Conservation (phyloP, 2,797 vertebrate genomes). For the Aldrovandia affinis region DNA sequence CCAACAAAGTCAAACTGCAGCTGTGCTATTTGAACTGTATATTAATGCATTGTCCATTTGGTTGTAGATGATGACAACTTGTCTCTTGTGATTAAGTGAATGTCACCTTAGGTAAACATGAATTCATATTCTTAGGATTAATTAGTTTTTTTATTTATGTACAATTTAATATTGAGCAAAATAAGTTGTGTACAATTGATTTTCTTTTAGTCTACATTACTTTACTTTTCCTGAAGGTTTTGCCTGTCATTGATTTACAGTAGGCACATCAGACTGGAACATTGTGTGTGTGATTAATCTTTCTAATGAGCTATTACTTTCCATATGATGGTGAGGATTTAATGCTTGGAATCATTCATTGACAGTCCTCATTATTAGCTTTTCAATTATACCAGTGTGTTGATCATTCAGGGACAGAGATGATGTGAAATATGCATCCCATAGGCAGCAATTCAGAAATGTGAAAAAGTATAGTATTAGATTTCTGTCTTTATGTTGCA, state of each 20-base stretch:
- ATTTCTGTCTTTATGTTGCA: too few relatives aligned
- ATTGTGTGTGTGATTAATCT: not conserved
- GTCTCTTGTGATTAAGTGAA: not conserved
- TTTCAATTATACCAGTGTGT: not conserved
- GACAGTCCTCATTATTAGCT: not conserved
- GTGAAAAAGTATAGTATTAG: too few relatives aligned
- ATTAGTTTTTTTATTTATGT: too few relatives aligned
- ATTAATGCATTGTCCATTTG: not conserved
- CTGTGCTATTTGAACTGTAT: not conserved
- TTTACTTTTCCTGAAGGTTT: too few relatives aligned
- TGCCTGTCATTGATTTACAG: not conserved
- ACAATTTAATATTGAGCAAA: too few relatives aligned
- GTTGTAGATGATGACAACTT: not conserved
- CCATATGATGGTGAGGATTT: not conserved
- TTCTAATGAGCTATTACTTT: not conserved
- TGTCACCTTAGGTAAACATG: not conserved
- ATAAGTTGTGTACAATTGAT: too few relatives aligned
- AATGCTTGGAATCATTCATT: not conserved
- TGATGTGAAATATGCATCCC: too few relatives aligned
- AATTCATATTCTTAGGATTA: too few relatives aligned
- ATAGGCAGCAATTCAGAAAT: too few relatives aligned
- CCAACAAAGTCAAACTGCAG: not conserved
- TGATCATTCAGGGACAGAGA: too few relatives aligned
- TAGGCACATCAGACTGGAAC: not conserved
- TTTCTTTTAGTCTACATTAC: too few relatives aligned